phyloP scores from a whole-genome alignment of 2,797 vertebrate genomes.

The Rhodeus uyekii region DNA sequence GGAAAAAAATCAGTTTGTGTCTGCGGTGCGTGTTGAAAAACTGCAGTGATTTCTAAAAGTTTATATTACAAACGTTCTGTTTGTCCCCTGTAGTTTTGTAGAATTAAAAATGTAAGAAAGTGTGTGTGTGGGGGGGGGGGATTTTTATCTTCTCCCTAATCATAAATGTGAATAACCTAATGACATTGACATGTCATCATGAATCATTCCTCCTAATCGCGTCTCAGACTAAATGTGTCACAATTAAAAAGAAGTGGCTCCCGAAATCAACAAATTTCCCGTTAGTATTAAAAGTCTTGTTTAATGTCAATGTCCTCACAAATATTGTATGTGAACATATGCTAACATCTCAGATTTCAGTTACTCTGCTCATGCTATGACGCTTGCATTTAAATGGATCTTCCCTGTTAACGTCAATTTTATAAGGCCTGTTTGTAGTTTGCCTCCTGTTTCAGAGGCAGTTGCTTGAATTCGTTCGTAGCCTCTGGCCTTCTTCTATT shows the following conservation, averaged over 20 bases:
- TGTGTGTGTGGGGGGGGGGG: no score
- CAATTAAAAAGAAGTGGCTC: background rate
- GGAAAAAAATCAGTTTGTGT: no score
- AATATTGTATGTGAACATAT: background rate
- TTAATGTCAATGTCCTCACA: background rate
- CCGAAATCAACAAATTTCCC: background rate
- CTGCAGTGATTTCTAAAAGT: background rate
- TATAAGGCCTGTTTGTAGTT: background rate
- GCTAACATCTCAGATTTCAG: background rate
- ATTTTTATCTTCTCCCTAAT: background rate
- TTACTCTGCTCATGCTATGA: background rate
- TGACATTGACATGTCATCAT: background rate
- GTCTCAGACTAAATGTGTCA: background rate
- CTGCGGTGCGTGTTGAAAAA: background rate
- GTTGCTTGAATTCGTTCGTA: slow-evolving; percentile 3
- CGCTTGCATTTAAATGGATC: background rate
- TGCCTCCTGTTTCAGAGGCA: background rate
- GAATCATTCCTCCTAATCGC: background rate
- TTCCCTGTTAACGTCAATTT: background rate
- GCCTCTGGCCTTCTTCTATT: slow-evolving; percentile 30
- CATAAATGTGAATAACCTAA: background rate
- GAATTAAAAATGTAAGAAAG: background rate
- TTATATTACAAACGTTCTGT: no score
- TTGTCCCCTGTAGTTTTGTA: background rate
- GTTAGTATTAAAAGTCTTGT: background rate